A percentile compares a stretch with the other conserved stretches of the same genome.
Conservation (phyloP, 1,140 invertebrate genomes). For the Hylyphantes graminicola region DNA sequence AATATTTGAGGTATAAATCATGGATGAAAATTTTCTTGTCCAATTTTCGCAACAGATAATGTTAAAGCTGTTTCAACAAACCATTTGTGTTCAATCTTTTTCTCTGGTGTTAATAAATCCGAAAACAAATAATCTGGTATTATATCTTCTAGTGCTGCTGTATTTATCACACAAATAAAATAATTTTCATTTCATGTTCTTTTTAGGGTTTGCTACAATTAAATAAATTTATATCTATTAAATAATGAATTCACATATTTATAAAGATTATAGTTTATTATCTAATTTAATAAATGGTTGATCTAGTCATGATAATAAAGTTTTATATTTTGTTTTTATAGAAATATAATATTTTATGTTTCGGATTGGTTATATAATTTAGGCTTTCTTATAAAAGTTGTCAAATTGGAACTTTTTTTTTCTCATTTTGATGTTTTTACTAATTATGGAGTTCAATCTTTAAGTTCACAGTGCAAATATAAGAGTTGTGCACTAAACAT, state of each 20-base stretch:
- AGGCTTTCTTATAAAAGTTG: neutral
- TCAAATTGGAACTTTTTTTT: too few species aligned
- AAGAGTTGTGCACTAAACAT: too few species aligned
- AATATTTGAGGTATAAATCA: too few species aligned
- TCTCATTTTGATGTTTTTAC: too few species aligned
- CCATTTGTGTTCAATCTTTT: too few species aligned
- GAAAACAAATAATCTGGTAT: neutral
- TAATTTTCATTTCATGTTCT: neutral
- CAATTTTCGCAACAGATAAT: too few species aligned
- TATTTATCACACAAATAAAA: too few species aligned
- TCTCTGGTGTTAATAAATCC: too few species aligned
- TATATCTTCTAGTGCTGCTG: slow-evolving; percentile 8
- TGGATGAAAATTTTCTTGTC: too few species aligned
- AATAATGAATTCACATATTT: slow-evolving; percentile 12
- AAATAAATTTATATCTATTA: slow-evolving; percentile 45
- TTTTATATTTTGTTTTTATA: neutral
- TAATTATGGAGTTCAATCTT: too few species aligned
- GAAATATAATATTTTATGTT: neutral
- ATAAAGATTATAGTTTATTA: slow-evolving; percentile 10
- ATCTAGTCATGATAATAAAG: slow-evolving; percentile 43
- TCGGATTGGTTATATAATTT: neutral
- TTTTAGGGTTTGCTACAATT: slow-evolving; percentile 19
- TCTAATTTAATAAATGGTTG: slow-evolving; percentile 37
- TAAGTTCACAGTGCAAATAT: too few species aligned
- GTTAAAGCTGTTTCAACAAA: too few species aligned